Conservation (phyloP, 2,113 vertebrate species). For the Spermophilus dauricus region DNA sequence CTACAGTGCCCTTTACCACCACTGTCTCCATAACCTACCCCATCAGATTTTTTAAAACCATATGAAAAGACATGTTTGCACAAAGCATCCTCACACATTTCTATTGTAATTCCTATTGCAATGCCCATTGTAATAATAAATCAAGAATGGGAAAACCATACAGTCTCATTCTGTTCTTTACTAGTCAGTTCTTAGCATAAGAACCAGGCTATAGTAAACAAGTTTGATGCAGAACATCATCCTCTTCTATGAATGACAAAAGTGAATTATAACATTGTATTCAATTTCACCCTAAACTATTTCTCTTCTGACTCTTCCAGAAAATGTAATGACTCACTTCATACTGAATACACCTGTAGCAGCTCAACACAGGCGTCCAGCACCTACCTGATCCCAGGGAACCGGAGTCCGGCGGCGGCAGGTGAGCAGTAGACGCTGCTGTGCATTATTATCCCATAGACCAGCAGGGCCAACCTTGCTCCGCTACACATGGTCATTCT, state of each 20-base stretch:
- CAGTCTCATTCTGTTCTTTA: slow-evolving; percentile 39
- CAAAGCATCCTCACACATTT: slow-evolving; percentile 19
- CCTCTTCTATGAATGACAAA: slow-evolving; percentile 33
- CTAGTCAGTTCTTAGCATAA: slow-evolving; percentile 28
- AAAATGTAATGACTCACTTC: slow-evolving; percentile 80
- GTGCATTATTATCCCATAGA: slow-evolving; percentile 97
- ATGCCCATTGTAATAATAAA: not conserved
- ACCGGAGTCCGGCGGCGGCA: slow-evolving; percentile 93
- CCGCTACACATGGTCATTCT: slow-evolving; percentile 97
- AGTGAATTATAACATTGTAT: slow-evolving; percentile 61
- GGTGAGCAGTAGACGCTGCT: slow-evolving; percentile 95
- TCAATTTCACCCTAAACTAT: slow-evolving; percentile 75
- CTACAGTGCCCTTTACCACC: not conserved
- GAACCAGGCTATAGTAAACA: not conserved
- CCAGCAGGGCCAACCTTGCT: slow-evolving; percentile 94
- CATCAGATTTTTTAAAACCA: not conserved
- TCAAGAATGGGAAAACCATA: not conserved
- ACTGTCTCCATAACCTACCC: not conserved
- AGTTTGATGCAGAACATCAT: slow-evolving; percentile 20
- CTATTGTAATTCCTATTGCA: not conserved
- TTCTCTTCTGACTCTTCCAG: slow-evolving; percentile 76
- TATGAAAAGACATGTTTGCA: not conserved
- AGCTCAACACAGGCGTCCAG: not conserved
- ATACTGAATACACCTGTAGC: slow-evolving; percentile 75
- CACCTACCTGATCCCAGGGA: slow-evolving; percentile 95